Base-by-base conservation (phyloP, 1,140 invertebrate species). In the Drosophila prosaltans region DNA sequence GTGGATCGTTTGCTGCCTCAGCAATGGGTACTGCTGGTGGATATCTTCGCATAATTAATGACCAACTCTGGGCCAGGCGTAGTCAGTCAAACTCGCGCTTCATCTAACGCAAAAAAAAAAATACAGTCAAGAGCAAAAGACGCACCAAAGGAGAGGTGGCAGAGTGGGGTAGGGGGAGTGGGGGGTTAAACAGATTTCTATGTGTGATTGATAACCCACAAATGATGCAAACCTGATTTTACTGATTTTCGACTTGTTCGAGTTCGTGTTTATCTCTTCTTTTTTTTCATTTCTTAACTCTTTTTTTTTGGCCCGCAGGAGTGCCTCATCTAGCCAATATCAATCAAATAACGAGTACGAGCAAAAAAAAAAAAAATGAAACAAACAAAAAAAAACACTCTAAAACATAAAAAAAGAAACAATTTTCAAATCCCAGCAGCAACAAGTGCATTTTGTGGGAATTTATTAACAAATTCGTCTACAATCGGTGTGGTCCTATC, bases 31-130 rank as follows among this genome's bases (percentile, higher is more conserved):
- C 41, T 43, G 41, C 45, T 51, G 11, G 59, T 81, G 51, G 58
- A 78, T 76, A 60, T 80, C 77, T 55, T 81, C 70, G 77, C 77
- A 83, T 88, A 89, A 89, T 89, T 89, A 89, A 89, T 89, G 84
- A 89, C 85, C 89, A 89, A 84, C 86, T 83, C 89, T 88, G 72
- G 73, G 85, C 85, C 81, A 90, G 80, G 84, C 84, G 84, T 86
- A 88, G 82, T 88, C 84, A 77, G 84, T 88, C 84, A 84, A 88
- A 88, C 80, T 89, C 80, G 84, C 83, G 83, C 83, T 88, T 88
- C 84, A 71, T 89, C 84, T 88, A 88, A 78, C 72, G 73, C 65
- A 41, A 78, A 57, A 61, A 30, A 62, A 51, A 76, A 74, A 73
- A 48, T 28, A 21, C 45, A 48, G 67, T 57, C 55, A 26, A 51